Conservation (phyloP, 2,113 vertebrate genomes). For the Sclerurus mexicanus region DNA sequence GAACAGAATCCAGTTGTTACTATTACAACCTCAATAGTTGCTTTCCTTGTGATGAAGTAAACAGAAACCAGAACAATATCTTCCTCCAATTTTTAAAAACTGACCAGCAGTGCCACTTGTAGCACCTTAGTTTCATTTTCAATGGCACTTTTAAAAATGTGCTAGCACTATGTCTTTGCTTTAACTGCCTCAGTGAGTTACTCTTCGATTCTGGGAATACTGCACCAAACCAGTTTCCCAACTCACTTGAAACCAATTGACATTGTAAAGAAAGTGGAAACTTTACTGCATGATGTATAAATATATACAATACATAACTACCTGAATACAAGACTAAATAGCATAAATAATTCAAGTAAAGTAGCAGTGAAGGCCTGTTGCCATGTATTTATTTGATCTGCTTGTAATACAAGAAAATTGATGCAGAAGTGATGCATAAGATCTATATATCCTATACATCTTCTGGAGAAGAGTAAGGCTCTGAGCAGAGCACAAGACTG, state of each 20-base stretch:
- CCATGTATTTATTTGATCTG: neutral
- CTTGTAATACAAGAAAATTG: neutral
- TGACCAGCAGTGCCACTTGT: neutral
- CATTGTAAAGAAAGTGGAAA: neutral
- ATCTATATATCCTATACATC: neutral
- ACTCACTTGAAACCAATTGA: neutral
- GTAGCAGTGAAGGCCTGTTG: neutral
- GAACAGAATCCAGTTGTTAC: neutral
- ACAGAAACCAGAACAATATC: neutral
- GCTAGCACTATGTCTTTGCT: neutral
- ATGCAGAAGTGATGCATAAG: neutral
- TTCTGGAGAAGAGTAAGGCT: neutral
- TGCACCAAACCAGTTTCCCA: neutral
- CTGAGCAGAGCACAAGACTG: neutral
- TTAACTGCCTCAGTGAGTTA: neutral
- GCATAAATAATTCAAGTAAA: neutral
- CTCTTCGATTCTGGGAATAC: neutral
- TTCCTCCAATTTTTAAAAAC: neutral
- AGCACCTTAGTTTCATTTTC: neutral
- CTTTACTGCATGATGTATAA: neutral
- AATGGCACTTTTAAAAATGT: neutral
- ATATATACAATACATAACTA: neutral
- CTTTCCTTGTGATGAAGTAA: neutral
- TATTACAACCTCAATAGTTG: neutral
- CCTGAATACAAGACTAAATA: neutral